phyloP scores from a whole-genome alignment of 2,888 invertebrate species.

The Scaptodrosophila latifasciaeformis region DNA sequence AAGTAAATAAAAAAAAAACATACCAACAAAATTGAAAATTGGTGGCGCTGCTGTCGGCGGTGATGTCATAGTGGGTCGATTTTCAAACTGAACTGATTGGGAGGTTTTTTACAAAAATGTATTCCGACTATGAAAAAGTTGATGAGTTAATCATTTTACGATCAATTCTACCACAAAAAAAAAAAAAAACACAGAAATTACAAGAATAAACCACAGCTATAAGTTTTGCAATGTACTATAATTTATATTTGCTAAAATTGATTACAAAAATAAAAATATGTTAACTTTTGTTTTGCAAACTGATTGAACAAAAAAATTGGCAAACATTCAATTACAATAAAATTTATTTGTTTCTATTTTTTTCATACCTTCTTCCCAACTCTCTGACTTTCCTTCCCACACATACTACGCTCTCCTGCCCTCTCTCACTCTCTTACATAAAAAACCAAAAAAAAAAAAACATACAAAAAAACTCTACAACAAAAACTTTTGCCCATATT shows the following conservation, averaged over 20 bases:
- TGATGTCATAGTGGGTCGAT: too few relatives aligned
- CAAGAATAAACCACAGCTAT: too few relatives aligned
- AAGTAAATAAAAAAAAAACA: too few relatives aligned
- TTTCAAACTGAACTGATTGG: too few relatives aligned
- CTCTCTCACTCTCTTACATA: neutral
- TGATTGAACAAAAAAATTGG: constrained; percentile 35
- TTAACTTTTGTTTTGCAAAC: neutral
- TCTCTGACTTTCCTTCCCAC: constrained; percentile 12
- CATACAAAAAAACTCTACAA: constrained; percentile 6
- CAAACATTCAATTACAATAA: constrained; percentile 38
- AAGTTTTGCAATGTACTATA: too few relatives aligned
- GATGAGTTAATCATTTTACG: too few relatives aligned
- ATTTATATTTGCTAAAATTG: neutral
- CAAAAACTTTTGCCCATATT: neutral
- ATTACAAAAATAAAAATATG: neutral
- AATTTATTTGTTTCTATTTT: constrained; percentile 47
- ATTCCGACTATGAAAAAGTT: too few relatives aligned
- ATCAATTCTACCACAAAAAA: too few relatives aligned
- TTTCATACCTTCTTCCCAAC: constrained; percentile 24
- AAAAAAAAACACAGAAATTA: too few relatives aligned
- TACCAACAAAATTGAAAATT: too few relatives aligned
- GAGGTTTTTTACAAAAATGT: too few relatives aligned
- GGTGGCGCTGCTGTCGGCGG: too few relatives aligned
- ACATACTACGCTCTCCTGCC: constrained; percentile 6
- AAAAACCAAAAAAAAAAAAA: constrained; percentile 17